These are phyloP conservation scores for Dendroctonus valens DNA, from an alignment of 1,140 invertebrate species.

Conservation along the genomic window DNA sequence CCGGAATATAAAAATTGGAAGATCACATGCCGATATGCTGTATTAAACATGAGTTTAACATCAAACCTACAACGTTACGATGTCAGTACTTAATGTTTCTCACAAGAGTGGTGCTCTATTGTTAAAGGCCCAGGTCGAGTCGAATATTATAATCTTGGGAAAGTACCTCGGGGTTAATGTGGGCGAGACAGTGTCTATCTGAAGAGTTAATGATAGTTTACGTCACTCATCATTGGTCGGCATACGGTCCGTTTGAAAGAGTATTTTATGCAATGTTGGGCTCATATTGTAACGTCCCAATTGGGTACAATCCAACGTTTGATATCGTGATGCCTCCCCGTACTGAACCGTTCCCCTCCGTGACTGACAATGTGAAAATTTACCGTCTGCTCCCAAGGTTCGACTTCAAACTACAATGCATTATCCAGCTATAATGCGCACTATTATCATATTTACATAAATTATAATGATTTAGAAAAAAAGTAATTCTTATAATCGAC, in stretches of 20 bases:
- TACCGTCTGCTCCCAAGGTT: constrained; percentile 38
- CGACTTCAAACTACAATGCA: constrained; percentile 27
- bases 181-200: constrained; percentile 35
- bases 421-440: constrained; percentile 36
- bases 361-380: constrained; percentile 43
- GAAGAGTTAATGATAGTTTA: constrained; percentile 41
- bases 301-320: too few species aligned
- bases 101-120: constrained; percentile 11
- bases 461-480: constrained; percentile 39
- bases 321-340: constrained; percentile 4
- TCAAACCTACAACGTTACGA: not conserved
- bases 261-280: constrained; percentile 18
- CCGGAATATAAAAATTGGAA: too few species aligned
- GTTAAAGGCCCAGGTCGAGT: constrained; percentile 10
- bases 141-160: constrained; percentile 32
- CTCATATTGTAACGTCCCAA: too few species aligned
- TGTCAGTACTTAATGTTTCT: constrained; percentile 2
- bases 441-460: constrained; percentile 44
- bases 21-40: not conserved
- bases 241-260: constrained; percentile 37
- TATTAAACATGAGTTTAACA: not conserved
- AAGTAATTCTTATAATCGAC: constrained; percentile 31
- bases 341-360: constrained; percentile 21
- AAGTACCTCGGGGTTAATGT: constrained; percentile 31
- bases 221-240: constrained; percentile 45